Base-by-base conservation (phyloP, 2,888 invertebrate species). In the Leistus spinibarbis region DNA sequence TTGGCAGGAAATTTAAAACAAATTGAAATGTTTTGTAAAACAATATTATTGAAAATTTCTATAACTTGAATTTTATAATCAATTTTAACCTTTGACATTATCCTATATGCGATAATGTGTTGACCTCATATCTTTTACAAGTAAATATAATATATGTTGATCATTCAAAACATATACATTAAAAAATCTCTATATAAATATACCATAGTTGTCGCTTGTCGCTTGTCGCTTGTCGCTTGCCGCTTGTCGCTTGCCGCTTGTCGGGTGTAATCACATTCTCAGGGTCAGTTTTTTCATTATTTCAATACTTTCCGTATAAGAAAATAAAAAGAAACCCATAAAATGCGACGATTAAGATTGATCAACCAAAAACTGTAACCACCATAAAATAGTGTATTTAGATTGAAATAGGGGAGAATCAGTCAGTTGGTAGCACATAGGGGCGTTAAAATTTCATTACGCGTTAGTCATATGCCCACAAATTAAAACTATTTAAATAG, bases 31-130 rank as follows among this genome's bases (percentile, higher is more conserved):
- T 40, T 7, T 40, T 40, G 40, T 7, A 2, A 1, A 40, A 40
- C 13, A 40, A 40, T 40, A 40, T 40, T 40, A 40, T 40, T 40
- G 40, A 40, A 13, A 40, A 40, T 40, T 40, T 40, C 40, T 40
- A 40, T 40, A 40, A 60, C 19, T 20, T 5, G 57, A 20, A 19
- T n/a, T 9, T 17, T 9, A 19, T 56, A 24, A 68, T 68, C 68
- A 23, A 3, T 0, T 0, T 9, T 62, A 60, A 69, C 62, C 53
- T 69, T 69, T 69, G 27, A 27, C 69, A 16, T 24, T 17, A 16
- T 23, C 16, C 23, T 17, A n/a, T 69, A 56, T 69, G 13, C 7
- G 69, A 69, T 69, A 57, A 69, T 69, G 24, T 40, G n/a, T 62
- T 69, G 69, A 69, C 69, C 69, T 27, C 17, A 19, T 27, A 54